Evolutionary conservation across 2,888 invertebrate genomes (phyloP), one percentile per base, ranked within the genome.

Genomic region (Hirtodrosophila confusa): DNA sequence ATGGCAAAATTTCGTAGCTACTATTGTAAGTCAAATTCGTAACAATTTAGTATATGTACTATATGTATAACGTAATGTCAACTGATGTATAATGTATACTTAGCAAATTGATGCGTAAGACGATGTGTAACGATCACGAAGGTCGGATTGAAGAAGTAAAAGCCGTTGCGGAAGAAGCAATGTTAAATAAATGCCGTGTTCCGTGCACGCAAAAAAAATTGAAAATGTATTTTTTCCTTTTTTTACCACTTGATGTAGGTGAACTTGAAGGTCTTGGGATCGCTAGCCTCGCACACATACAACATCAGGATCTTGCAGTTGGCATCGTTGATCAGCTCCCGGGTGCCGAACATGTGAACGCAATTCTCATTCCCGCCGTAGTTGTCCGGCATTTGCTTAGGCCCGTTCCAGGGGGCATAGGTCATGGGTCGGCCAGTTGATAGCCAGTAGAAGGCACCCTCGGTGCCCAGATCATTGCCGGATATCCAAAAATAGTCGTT

Each of bases 361-460:
- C 90, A 89, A 41, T 88, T 75, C 53, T 88, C 89, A 45, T 78
- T 63, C 24, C 77, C 76, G 0, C 78, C 80, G 3, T 76, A 73
- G 24, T 89, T 88, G 27, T 89, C 86, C 0, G 89, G 90, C 80
- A 82, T 84, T 24, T 84, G 85, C 4, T 82, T 84, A 45, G 72
- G 75, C 0, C 87, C 80, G 5, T 75, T 86, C 90, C 90, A 89
- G 4, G 82, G 86, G 0, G 84, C 74, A 55, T 78, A 89, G 50
- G 70, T 72, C 64, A 89, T 76, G 3, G 83, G 82, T 1, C 80
- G 63, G 0, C 89, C 90, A 0, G 82, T 88, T 1, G 83, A 72
- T n/a, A 83, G 60, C 88, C 87, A 89, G 31, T 78, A 80, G 63
- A 89, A 89, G 29, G 84, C 78, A 3, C 89, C 80, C 23, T 90